phyloP scores from a whole-genome alignment of 2,113 vertebrate species.

The Odobenus rosmarus region DNA sequence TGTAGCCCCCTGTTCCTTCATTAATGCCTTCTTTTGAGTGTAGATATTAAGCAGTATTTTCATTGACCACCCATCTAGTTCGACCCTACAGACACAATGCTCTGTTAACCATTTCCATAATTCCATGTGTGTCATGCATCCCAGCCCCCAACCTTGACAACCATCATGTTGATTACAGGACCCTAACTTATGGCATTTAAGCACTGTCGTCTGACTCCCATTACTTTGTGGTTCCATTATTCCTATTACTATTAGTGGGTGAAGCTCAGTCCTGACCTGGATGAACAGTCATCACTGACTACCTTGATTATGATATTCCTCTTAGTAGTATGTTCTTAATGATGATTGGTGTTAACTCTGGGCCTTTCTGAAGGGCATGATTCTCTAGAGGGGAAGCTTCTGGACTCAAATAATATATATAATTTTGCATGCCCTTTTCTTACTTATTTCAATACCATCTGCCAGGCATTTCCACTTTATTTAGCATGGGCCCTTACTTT shows the following conservation, averaged over 20 bases:
- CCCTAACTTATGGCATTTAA: not conserved
- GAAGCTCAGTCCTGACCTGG: not conserved
- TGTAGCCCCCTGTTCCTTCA: not conserved
- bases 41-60: not conserved
- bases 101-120: not conserved
- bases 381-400: not conserved
- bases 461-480: not conserved
- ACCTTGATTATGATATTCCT: not conserved
- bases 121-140: not conserved
- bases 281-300: not conserved
- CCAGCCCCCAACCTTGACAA: not conserved
- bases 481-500: not conserved
- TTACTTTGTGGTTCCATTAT: not conserved
- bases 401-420: not conserved
- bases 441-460: not conserved
- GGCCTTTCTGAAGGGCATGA: not conserved
- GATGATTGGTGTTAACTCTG: not conserved
- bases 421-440: not conserved
- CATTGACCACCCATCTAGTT: not conserved
- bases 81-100: not conserved
- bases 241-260: not conserved
- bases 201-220: not conserved
- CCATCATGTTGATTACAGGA: not conserved
- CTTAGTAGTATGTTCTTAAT: no score
- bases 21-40: not conserved